Percentiles rank a stretch among this genome's conserved stretches.
These are phyloP conservation scores for Lineus longissimus DNA, from an alignment of 1,140 invertebrate genomes.

Conservation along the genomic window DNA sequence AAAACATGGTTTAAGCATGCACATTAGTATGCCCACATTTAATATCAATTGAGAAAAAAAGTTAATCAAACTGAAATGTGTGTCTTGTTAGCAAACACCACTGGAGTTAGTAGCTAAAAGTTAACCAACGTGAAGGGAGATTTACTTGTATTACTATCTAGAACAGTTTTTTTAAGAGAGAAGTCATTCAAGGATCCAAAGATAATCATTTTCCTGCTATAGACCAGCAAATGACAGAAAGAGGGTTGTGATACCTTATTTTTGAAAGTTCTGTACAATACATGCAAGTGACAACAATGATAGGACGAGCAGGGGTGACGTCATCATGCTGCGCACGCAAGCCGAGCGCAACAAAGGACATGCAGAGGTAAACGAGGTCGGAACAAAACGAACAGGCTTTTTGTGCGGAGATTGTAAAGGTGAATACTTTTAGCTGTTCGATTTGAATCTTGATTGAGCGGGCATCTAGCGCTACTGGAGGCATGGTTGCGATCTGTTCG, in stretches of 20 bases:
- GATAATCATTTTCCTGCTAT: no score
- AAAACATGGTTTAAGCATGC: no score
- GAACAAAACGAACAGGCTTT: background rate
- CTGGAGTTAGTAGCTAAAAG: no score
- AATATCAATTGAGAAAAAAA: no score
- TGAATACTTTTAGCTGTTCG: constrained; percentile 70
- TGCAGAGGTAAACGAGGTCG: background rate
- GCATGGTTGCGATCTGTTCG: constrained; percentile 79
- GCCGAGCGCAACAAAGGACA: background rate
- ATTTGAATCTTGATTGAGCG: constrained; percentile 91
- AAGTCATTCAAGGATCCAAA: no score
- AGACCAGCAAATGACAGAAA: background rate
- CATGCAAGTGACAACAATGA: background rate
- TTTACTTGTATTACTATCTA: no score
- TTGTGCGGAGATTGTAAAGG: background rate
- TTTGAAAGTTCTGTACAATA: background rate
- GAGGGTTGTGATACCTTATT: background rate
- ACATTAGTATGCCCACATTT: no score
- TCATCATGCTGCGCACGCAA: background rate
- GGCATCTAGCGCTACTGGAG: constrained; percentile 84
- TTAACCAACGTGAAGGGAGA: no score
- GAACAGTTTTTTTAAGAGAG: no score
- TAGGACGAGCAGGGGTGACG: background rate
- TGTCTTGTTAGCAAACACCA: no score
- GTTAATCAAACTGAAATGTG: no score